These are phyloP conservation scores for Myzus persicae DNA, from an alignment of 1,140 invertebrate species.

Conservation along the genomic window DNA sequence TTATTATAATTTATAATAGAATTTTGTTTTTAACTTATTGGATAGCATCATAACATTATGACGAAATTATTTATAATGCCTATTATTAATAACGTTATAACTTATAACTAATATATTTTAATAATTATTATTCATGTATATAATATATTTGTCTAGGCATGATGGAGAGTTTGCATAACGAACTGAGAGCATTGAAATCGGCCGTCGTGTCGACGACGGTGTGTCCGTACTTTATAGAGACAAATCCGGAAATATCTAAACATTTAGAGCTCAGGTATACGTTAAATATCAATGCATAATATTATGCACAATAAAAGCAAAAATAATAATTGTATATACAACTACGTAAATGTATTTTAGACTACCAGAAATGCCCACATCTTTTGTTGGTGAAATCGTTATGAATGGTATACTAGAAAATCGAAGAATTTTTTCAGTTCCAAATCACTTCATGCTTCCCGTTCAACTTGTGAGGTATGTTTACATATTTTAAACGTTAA, in stretches of 20 bases:
- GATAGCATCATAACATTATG: neutral
- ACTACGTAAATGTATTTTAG: slow-evolving; percentile 5
- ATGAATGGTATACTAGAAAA: slow-evolving; percentile 48
- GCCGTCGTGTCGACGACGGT: slow-evolving; percentile 58
- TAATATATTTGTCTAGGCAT: slow-evolving; percentile 51
- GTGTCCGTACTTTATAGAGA: slow-evolving; percentile 60
- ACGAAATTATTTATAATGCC: neutral
- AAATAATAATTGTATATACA: neutral
- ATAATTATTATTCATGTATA: neutral
- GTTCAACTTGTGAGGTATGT: slow-evolving; percentile 20
- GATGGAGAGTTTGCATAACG: slow-evolving; percentile 60
- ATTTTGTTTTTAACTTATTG: no score
- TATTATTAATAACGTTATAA: neutral
- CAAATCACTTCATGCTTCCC: slow-evolving; percentile 11
- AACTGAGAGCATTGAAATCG: slow-evolving; percentile 54
- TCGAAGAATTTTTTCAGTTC: slow-evolving; percentile 45
- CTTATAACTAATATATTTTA: neutral
- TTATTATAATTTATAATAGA: no score
- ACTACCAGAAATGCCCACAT: slow-evolving; percentile 30
- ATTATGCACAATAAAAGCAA: neutral
- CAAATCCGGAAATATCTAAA: slow-evolving; percentile 42
- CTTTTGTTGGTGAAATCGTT: slow-evolving; percentile 20
- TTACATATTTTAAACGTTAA: neutral
- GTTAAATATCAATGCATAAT: neutral
- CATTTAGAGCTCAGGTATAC: slow-evolving; percentile 59